Conservation (phyloP, 2,888 invertebrate genomes). For the Eucera pruinosa region DNA sequence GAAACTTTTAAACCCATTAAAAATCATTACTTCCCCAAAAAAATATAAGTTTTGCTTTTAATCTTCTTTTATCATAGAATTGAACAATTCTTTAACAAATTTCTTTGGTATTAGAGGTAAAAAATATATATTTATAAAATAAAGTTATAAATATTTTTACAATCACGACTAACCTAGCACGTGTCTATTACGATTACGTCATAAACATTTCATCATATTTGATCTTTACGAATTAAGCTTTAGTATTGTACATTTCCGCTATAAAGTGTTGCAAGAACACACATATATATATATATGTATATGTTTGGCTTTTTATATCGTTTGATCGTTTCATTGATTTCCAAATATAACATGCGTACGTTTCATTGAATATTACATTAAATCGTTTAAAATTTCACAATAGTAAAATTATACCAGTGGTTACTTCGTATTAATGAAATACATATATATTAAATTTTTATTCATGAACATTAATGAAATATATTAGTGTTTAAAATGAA, state of each 20-base stretch:
- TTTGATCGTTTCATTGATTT: constrained; percentile 23
- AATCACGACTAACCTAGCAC: constrained; percentile 26
- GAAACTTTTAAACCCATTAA: too few species aligned
- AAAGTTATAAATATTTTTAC: too few species aligned
- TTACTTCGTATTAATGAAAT: neutral
- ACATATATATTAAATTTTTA: too few species aligned
- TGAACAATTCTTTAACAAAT: neutral
- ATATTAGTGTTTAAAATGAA: neutral
- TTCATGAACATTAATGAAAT: too few species aligned
- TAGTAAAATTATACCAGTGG: neutral
- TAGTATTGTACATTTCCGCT: neutral
- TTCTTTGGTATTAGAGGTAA: neutral
- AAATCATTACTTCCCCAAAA: too few species aligned
- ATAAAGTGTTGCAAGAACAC: neutral
- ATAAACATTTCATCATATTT: constrained; percentile 43
- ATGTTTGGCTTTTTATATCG: too few species aligned
- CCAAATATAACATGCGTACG: neutral
- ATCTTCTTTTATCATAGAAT: too few species aligned
- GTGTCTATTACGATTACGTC: constrained; percentile 47
- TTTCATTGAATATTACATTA: constrained; percentile 12
- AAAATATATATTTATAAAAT: neutral
- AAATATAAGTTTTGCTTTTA: too few species aligned
- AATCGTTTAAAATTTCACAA: neutral
- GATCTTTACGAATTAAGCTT: constrained; percentile 7
- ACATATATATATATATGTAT: neutral